These are phyloP conservation scores for Nyctereutes procyonoides DNA, from an alignment of 2,113 vertebrate genomes.

Conservation along the genomic window DNA sequence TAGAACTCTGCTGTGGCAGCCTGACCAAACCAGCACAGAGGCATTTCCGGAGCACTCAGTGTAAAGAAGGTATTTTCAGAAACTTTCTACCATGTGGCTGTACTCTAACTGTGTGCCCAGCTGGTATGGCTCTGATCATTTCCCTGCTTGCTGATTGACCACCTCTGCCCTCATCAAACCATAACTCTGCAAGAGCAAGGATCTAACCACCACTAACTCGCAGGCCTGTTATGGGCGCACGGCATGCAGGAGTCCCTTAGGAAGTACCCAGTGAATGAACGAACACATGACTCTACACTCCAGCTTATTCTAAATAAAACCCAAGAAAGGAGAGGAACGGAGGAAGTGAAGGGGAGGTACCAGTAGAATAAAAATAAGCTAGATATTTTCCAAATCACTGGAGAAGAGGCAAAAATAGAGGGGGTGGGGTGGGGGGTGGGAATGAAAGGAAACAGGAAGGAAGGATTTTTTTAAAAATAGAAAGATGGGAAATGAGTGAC, in stretches of 20 bases:
- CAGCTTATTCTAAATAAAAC: constrained; percentile 56
- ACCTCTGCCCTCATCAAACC: background rate
- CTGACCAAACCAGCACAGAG: background rate
- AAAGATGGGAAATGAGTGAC: background rate
- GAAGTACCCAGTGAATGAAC: background rate
- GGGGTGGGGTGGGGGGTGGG: background rate
- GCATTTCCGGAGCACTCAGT: background rate
- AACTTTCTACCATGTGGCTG: background rate
- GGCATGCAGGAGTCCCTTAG: background rate
- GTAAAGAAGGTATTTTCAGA: background rate
- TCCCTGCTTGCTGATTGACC: background rate
- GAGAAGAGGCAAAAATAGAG: constrained; percentile 57
- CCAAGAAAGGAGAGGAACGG: constrained; percentile 1
- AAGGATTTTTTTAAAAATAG: background rate
- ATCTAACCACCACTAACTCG: background rate
- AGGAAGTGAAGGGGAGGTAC: constrained; percentile 39
- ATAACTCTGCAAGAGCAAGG: background rate
- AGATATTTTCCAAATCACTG: constrained; percentile 63
- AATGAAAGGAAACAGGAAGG: constrained; percentile 34
- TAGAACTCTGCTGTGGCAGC: background rate
- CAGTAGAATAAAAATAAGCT: constrained; percentile 72
- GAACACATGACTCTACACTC: background rate
- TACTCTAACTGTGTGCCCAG: background rate
- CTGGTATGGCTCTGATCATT: no score
- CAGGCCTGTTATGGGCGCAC: background rate